These are phyloP conservation scores for Glomeris maerens DNA, from an alignment of 1,140 invertebrate species.

Conservation along the genomic window DNA sequence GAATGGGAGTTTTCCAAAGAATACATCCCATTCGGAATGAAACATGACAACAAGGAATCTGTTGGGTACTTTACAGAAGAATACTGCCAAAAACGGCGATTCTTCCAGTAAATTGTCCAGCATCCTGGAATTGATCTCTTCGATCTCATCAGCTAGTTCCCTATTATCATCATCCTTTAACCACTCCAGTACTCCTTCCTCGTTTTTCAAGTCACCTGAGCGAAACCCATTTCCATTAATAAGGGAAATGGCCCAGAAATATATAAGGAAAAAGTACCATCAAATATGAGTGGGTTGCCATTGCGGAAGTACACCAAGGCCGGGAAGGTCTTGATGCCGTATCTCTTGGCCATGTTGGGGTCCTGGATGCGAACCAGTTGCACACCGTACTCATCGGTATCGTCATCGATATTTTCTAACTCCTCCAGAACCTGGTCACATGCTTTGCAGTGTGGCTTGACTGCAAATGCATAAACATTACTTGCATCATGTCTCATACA, in stretches of 20 bases:
- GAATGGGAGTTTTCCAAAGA: too few species aligned
- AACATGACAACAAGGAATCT: too few species aligned
- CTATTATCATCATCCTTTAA: constrained; percentile 84
- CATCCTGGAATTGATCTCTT: constrained; percentile 78
- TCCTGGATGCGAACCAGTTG: constrained; percentile 91
- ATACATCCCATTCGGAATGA: too few species aligned
- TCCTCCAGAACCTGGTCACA: constrained; percentile 82
- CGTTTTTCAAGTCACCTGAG: constrained; percentile 72
- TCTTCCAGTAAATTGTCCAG: constrained; percentile 69
- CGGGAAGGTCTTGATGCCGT: constrained; percentile 88
- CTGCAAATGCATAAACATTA: constrained; percentile 30
- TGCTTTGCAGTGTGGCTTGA: constrained; percentile 82
- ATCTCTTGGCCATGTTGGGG: constrained; percentile 72
- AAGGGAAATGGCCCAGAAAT: not conserved
- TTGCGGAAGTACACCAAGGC: constrained; percentile 85
- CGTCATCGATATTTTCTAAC: constrained; percentile 79
- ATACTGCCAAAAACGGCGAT: constrained; percentile 75
- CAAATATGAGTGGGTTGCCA: constrained; percentile 81
- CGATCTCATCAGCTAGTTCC: constrained; percentile 85
- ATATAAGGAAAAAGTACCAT: constrained; percentile 49
- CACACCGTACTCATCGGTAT: constrained; percentile 83
- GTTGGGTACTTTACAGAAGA: constrained; percentile 62
- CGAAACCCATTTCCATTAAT: too few species aligned
- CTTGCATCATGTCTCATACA: not conserved
- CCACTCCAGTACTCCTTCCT: constrained; percentile 75